A percentile compares a stretch with the other conserved stretches of the same genome.
phyloP scores from a whole-genome alignment of 2,113 vertebrate genomes.

The Cariama cristata region DNA sequence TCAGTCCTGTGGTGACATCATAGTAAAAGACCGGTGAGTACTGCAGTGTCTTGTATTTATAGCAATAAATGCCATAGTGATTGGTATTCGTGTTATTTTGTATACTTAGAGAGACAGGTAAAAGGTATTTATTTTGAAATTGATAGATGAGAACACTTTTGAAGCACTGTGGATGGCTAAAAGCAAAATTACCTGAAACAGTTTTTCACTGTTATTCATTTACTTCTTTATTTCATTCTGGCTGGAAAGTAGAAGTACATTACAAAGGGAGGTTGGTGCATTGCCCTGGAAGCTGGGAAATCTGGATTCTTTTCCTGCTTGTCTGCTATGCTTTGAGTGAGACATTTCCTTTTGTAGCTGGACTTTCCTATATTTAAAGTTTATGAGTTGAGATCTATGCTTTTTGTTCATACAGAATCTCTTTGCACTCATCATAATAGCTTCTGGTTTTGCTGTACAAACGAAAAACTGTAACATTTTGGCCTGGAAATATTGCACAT shows the following conservation, averaged over 20 bases:
- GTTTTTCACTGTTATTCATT: background rate
- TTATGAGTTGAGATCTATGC: background rate
- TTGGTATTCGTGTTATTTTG: background rate
- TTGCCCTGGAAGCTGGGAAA: background rate
- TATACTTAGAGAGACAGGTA: background rate
- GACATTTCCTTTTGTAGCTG: background rate
- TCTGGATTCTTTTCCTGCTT: background rate
- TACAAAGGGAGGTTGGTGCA: background rate
- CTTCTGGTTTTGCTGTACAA: background rate
- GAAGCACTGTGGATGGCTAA: background rate
- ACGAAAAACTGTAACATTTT: background rate
- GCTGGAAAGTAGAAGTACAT: background rate
- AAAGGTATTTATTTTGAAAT: background rate
- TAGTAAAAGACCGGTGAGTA: constrained; percentile 87
- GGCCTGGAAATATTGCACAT: background rate
- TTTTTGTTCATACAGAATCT: background rate
- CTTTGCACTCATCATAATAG: background rate
- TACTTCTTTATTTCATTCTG: background rate
- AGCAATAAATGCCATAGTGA: background rate
- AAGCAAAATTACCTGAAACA: background rate
- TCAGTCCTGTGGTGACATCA: constrained; percentile 85
- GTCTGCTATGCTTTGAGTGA: background rate
- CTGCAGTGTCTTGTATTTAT: background rate
- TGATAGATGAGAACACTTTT: background rate
- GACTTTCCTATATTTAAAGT: background rate